These are phyloP conservation scores for Conopomorpha cramerella DNA, from an alignment of 1,140 invertebrate species.

Conservation along the genomic window DNA sequence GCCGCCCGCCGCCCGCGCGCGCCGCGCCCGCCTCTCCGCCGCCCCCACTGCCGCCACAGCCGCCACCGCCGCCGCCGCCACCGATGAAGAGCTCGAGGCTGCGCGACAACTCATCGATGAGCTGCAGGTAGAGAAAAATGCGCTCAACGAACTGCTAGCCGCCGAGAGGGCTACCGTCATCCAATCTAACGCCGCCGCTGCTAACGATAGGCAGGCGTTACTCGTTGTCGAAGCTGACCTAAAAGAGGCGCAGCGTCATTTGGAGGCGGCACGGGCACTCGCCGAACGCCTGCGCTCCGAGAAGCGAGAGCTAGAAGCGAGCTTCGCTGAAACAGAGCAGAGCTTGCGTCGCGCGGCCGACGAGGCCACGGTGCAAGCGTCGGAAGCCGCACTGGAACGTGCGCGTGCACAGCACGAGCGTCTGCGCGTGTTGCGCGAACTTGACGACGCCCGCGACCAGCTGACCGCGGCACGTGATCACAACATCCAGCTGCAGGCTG, in stretches of 20 bases:
- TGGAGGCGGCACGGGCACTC: conserved; percentile 16
- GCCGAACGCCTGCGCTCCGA: conserved; percentile 29
- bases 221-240: conserved; percentile 18
- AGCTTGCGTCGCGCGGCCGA: conserved; percentile 40
- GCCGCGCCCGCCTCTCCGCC: conserved; percentile 31
- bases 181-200: conserved; percentile 24
- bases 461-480: conserved; percentile 23
- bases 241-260: conserved; percentile 30
- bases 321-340: conserved; percentile 38
- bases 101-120: conserved; percentile 29
- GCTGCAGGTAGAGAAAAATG: conserved; percentile 27
- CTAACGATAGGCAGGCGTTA: conserved; percentile 18
- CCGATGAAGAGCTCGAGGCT: conserved; percentile 24
- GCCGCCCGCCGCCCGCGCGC: conserved; percentile 5
- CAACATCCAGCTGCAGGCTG: conserved; percentile 34
- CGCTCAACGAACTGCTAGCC: conserved; percentile 17
- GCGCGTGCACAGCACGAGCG: conserved; percentile 45
- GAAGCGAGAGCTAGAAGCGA: conserved; percentile 33
- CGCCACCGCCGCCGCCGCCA: conserved; percentile 19
- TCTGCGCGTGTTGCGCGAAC: conserved; percentile 40
- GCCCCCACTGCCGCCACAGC: conserved; percentile 16
- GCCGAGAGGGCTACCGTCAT: conserved; percentile 16
- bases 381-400: conserved; percentile 49
- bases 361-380: conserved; percentile 51
- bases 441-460: conserved; percentile 40